A percentile compares a stretch with the other conserved stretches of the same genome.
These are phyloP conservation scores for Boloria euphrosyne DNA, from an alignment of 2,888 invertebrate genomes.

Conservation along the genomic window DNA sequence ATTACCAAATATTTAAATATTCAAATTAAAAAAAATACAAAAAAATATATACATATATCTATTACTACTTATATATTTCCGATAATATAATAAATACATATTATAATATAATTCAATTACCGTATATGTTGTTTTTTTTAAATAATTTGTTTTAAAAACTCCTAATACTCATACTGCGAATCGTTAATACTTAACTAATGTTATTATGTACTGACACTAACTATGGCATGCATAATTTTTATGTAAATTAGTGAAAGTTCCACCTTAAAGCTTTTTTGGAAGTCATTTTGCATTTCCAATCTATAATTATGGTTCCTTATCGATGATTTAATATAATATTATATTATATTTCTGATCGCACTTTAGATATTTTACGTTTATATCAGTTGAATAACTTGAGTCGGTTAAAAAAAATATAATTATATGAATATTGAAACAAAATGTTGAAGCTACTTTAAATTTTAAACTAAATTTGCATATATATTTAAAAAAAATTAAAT, in stretches of 20 bases:
- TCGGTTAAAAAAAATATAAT: too few relatives aligned
- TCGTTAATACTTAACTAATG: neutral
- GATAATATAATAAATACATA: too few relatives aligned
- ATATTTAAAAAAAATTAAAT: neutral
- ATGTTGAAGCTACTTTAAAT: too few relatives aligned
- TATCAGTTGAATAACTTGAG: too few relatives aligned
- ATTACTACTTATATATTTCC: too few relatives aligned
- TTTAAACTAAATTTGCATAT: too few relatives aligned
- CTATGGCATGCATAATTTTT: constrained; percentile 2
- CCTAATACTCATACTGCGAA: too few relatives aligned
- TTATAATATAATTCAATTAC: too few relatives aligned
- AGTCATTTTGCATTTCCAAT: neutral
- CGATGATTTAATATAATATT: constrained; percentile 1
- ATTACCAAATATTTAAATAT: constrained; percentile 45
- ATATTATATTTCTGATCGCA: neutral
- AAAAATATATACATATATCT: too few relatives aligned
- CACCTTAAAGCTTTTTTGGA: neutral
- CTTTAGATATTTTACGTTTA: neutral
- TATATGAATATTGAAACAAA: too few relatives aligned
- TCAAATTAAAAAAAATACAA: neutral
- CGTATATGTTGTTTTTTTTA: neutral
- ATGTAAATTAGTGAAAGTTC: constrained; percentile 15
- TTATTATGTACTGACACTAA: neutral
- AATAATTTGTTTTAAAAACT: neutral
- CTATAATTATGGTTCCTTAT: constrained; percentile 5